Base-by-base conservation (phyloP, 2,113 vertebrate genomes). In the Phalacrocorax pelagicus region DNA sequence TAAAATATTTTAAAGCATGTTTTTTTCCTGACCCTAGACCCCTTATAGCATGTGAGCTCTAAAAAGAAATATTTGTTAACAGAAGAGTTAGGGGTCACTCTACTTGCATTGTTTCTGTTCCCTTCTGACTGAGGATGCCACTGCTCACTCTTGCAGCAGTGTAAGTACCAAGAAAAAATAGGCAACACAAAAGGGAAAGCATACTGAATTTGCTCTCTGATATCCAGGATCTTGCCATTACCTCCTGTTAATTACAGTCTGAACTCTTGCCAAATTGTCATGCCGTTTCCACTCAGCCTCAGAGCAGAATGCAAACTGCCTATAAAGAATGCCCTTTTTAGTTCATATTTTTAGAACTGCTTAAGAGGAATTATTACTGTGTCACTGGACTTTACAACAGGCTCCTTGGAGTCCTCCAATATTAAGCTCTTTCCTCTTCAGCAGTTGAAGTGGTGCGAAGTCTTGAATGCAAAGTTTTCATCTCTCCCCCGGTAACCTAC, bases 261-360 rank as follows among this genome's bases (percentile, higher is more conserved):
- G 94, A 92, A 92, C 52, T 91, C 77, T 32, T 92, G 96, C 96
- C 92, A 94, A 89, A 77, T 82, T 0, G 0, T 93, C 62, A 11
- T 87, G 88, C 88, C 81, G 38, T 87, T 95, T 96, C 83, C 81
- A 70, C 73, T 92, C 58, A 73, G 81, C 92, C 89, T 94, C 14
- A 5, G 86, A 94, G 81, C 91, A 95, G 86, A 92, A 94, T 92
- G 74, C 81, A 94, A 91, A 86, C 84, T 80, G 88, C 77, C 83
- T 66, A 7, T 95, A 70, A 91, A 85, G 77, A 79, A 70, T 85
- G 86, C 44, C 78, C 92, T 96, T 94, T 95, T 81, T 84, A 72
- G 86, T 73, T 97, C 77, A 84, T 95, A 92, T 87, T 87, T 97
- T 94, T 89, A 96, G 89, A 95, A 87, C 88, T 94, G 83, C 78